Evolutionary conservation across 2,113 vertebrate species (phyloP).

Genomic region (Aplodontia rufa): DNA sequence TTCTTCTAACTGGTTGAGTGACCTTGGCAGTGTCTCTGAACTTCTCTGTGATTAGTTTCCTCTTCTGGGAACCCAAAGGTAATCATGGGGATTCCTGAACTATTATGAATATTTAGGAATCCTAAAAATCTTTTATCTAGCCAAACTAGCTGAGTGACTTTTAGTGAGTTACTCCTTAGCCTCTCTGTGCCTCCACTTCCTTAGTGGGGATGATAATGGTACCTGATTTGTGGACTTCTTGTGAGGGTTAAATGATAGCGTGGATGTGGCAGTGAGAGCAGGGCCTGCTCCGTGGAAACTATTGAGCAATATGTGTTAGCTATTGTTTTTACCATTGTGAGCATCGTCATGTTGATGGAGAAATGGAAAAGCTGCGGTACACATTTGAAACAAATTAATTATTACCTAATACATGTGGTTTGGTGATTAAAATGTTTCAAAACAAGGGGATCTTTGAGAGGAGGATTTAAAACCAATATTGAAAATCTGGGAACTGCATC

Average conservation of each 20-base stretch:
- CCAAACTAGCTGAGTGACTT: background rate
- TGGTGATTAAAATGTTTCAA: constrained; percentile 45
- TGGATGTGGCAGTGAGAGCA: background rate
- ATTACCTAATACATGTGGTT: constrained; percentile 9
- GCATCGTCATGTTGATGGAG: background rate
- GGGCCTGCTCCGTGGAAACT: background rate
- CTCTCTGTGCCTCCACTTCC: background rate
- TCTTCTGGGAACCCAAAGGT: background rate
- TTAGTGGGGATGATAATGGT: background rate
- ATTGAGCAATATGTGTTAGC: background rate
- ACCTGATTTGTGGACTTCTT: background rate
- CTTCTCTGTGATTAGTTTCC: background rate
- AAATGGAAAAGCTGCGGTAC: background rate
- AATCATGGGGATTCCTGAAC: background rate
- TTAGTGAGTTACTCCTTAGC: background rate
- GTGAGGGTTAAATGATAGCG: background rate
- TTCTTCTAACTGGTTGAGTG: background rate
- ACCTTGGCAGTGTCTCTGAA: background rate
- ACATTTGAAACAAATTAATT: constrained; percentile 48
- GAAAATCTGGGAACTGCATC: background rate
- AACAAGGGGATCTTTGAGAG: background rate
- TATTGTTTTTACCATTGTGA: background rate
- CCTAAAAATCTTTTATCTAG: background rate
- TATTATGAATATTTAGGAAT: background rate
- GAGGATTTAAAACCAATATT: background rate